Base-by-base conservation (phyloP, 2,888 invertebrate species). In the Automeris io region DNA sequence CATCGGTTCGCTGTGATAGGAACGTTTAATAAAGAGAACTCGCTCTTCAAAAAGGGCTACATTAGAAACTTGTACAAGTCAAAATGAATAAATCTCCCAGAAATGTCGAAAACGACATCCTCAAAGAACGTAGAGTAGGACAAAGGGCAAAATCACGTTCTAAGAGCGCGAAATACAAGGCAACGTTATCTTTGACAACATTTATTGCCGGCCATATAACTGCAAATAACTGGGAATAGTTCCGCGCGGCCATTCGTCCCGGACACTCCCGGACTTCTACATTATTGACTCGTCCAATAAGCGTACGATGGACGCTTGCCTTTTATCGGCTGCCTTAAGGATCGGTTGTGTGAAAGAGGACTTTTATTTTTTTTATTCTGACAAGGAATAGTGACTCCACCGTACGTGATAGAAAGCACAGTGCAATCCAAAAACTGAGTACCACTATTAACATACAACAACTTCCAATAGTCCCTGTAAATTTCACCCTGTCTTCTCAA, bases 281-380 rank as follows among this genome's bases (percentile, higher is more conserved):
- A 76, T 85, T 85, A 86, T 86, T 85, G 85, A 82, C 85, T 82
- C 70, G 78, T 81, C 77, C 85, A 83, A 86, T 85, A 82, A 83
- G 70, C 74, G 80, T 61, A 65, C 71, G 59, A 73, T 70, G 71
- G 60, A 69, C 75, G 73, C 61, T 66, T 68, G 82, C 70, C 81
- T 80, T 79, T 80, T 83, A 61, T 62, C 55, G 54, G 71, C 54
- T 44, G 38, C 33, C 33, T n/a, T 29, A 29, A 2, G 57, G 8
- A 37, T 19, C 4, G 3, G 3, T 33, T 51, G 25, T 41, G 32
- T 54, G 69, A 79, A 81, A 51, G 54, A 2, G 31, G 57, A 54
- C 40, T 53, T 34, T 44, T 2, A 16, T 29, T 26, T 16, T 1
- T 35, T 16, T 13, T 25, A 3, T 23, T 34, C 12, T n/a, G n/a